Percentiles rank a stretch among this genome's conserved stretches.
Evolutionary conservation across 2,113 vertebrate species (phyloP).

Genomic region (Notechis scutatus): DNA sequence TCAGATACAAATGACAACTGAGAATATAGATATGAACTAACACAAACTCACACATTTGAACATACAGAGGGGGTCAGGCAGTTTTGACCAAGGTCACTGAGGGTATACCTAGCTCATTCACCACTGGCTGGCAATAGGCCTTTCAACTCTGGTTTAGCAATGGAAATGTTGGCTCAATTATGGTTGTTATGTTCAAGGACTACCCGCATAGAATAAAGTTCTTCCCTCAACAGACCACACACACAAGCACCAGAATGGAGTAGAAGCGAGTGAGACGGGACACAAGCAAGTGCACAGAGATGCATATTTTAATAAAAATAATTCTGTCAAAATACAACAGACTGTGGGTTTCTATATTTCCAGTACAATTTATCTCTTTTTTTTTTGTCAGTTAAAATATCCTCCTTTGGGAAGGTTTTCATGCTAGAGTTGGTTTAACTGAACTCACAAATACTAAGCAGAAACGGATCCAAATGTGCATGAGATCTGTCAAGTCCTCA

Average conservation of each 20-base stretch:
- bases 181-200: neutral
- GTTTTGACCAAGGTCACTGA: neutral
- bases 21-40: neutral
- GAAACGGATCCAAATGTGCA: constrained; percentile 84
- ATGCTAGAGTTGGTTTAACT: constrained; percentile 90
- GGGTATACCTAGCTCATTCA: neutral
- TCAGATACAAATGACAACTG: neutral
- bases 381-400: constrained; percentile 77
- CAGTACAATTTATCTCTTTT: constrained; percentile 81
- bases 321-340: constrained; percentile 99
- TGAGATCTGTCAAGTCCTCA: constrained; percentile 61
- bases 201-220: neutral
- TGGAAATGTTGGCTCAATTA: neutral
- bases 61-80: neutral
- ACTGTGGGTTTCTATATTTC: constrained; percentile 82
- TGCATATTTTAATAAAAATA: constrained; percentile 99
- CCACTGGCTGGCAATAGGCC: no score
- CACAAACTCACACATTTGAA: neutral
- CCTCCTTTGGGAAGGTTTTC: constrained; percentile 76
- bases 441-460: constrained; percentile 86
- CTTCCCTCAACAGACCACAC: neutral
- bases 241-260: neutral
- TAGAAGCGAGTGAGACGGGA: constrained; percentile 47
- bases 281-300: constrained; percentile 77
- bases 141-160: neutral